Evolutionary conservation across 2,888 invertebrate genomes (phyloP), one percentile per base, ranked within the genome.

Genomic region (Drosophila longiperda): DNA sequence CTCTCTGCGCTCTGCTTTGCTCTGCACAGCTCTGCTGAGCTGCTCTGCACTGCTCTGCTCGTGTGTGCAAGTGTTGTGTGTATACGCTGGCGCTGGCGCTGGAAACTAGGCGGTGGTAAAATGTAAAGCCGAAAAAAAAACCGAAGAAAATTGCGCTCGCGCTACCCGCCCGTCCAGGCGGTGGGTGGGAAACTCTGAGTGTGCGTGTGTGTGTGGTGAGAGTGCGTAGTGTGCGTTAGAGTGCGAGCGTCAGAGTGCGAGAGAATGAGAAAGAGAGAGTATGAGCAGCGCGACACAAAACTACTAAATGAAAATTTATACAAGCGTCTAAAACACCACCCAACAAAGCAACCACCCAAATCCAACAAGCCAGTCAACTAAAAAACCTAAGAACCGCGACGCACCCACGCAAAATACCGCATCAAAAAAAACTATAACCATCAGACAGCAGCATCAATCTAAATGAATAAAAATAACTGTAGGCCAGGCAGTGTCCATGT

Each of bases 41-140:
- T 69, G 60, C 48, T 59, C 61, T 66, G 81, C 63, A 75, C 68
- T 81, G 81, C 78, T 78, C 66, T 68, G 75, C 61, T 69, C 79
- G 78, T 79, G 78, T 78, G 78, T 78, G 78, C 78, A 75, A 78
- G 79, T 78, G 78, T 80, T 84, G 86, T 87, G 89, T 87, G 86
- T 87, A 89, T 87, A 87, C 87, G 81, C 71, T 78, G 87, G 88
- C 82, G 85, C 82, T 85, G 82, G 87, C 83, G 87, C 83, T 86
- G 83, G 88, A 84, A 85, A 86, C 83, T 85, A 83, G 88, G 85
- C 88, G 88, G 85, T 85, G 85, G 80, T 82, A 82, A 80, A 82
- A 82, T 83, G 81, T 78, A 84, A 84, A 78, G 78, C 80, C 80
- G 74, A 84, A 82, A 76, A 45, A 67, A 67, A 69, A 70, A 64